phyloP scores from a whole-genome alignment of 2,113 vertebrate genomes.

The Scophthalmus maximus region DNA sequence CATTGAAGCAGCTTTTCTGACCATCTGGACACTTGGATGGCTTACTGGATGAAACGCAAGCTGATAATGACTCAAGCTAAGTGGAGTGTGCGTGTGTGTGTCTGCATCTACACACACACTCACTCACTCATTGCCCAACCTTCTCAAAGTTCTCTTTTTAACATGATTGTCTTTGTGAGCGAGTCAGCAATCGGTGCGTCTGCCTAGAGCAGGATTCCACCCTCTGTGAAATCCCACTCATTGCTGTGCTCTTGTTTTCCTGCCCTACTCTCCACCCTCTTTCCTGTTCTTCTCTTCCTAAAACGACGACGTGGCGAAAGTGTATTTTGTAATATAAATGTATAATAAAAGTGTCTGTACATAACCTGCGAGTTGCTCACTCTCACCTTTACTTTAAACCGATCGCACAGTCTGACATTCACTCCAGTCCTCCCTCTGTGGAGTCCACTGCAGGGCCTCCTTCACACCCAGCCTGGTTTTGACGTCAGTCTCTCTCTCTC shows the following conservation, averaged over 20 bases:
- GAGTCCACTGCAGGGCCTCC: constrained; percentile 12
- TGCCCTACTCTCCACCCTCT: constrained; percentile 32
- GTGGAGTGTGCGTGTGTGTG: constrained; percentile 61
- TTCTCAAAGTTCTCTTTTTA: constrained; percentile 70
- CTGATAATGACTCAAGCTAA: constrained; percentile 82
- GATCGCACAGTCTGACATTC: not conserved
- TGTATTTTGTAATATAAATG: constrained; percentile 74
- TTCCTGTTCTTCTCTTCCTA: constrained; percentile 8
- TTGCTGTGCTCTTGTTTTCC: constrained; percentile 44
- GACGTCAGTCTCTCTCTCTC: constrained; percentile 46
- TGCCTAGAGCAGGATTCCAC: constrained; percentile 69
- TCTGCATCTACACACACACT: constrained; percentile 9
- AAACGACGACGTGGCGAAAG: constrained; percentile 27
- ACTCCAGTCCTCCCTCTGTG: not conserved
- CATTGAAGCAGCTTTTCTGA: constrained; percentile 79
- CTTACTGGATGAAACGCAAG: constrained; percentile 79
- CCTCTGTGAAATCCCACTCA: constrained; percentile 62
- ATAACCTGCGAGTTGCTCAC: not conserved
- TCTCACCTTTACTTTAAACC: not conserved
- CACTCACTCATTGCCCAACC: constrained; percentile 33
- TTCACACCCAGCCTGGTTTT: constrained; percentile 42
- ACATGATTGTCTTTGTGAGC: constrained; percentile 76
- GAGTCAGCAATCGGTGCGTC: constrained; percentile 63
- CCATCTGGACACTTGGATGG: constrained; percentile 83
- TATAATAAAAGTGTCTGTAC: constrained; percentile 71